Percentiles rank a stretch among this genome's conserved stretches.
Conservation (phyloP, 2,797 vertebrate genomes). For the Champsocephalus gunnari region DNA sequence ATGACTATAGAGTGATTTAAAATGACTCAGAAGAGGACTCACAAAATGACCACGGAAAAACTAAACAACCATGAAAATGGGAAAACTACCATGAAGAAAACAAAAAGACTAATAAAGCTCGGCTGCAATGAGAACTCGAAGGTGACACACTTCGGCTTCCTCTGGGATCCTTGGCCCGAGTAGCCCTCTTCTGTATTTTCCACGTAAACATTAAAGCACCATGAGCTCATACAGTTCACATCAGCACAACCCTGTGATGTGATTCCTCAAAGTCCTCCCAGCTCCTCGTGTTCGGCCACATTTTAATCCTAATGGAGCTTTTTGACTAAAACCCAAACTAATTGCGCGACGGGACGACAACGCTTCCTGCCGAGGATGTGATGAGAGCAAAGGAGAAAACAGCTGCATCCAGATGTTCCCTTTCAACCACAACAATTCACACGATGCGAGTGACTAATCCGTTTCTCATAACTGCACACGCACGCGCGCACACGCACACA, state of each 20-base stretch:
- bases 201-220: constrained; percentile 14
- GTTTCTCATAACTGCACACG: constrained; percentile 32
- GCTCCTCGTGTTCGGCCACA: not conserved
- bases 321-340: constrained; percentile 5
- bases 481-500: too few relatives aligned
- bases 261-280: not conserved
- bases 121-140: too few relatives aligned
- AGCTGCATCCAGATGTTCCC: constrained; percentile 63
- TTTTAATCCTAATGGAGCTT: not conserved
- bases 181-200: constrained; percentile 30
- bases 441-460: constrained; percentile 66
- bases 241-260: not conserved
- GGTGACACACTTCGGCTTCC: too few relatives aligned
- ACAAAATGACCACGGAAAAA: too few relatives aligned
- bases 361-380: constrained; percentile 35
- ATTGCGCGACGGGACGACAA: constrained; percentile 11
- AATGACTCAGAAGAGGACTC: too few relatives aligned
- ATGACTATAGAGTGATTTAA: too few relatives aligned
- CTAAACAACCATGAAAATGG: too few relatives aligned
- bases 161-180: not conserved
- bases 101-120: too few relatives aligned
- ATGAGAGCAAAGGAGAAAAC: constrained; percentile 47
- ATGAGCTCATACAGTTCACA: constrained; percentile 21
- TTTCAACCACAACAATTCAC: constrained; percentile 54
- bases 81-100: too few relatives aligned